Evolutionary conservation across 2,888 invertebrate genomes (phyloP).

Genomic region (Mythimna ferrago): DNA sequence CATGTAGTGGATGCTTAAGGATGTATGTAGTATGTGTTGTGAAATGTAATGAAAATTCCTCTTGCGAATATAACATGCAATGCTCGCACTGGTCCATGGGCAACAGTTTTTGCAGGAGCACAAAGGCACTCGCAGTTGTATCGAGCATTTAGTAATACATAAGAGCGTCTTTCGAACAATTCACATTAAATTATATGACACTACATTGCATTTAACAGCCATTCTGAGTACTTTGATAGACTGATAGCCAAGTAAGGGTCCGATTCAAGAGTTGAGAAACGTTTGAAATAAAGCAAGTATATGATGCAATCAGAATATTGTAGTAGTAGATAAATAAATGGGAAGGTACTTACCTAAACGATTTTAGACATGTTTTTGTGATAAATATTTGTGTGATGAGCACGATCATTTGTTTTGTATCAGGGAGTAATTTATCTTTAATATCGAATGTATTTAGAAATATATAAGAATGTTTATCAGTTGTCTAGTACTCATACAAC

Average conservation of each 20-base stretch:
- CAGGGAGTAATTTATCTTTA: too few relatives aligned
- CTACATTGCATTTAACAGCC: slow-evolving; percentile 36
- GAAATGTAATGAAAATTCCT: slow-evolving; percentile 48
- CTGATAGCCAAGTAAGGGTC: slow-evolving; percentile 29
- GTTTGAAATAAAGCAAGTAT: slow-evolving; percentile 3
- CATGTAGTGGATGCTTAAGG: slow-evolving; percentile 41
- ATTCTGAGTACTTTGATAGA: slow-evolving; percentile 12
- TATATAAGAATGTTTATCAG: too few relatives aligned
- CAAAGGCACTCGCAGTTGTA: slow-evolving; percentile 15
- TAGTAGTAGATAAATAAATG: not conserved
- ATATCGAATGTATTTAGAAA: too few relatives aligned
- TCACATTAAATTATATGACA: slow-evolving; percentile 57
- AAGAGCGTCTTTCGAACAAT: slow-evolving; percentile 37
- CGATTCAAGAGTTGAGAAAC: slow-evolving; percentile 6
- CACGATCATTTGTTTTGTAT: too few relatives aligned
- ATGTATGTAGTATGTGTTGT: slow-evolving; percentile 22
- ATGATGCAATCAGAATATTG: slow-evolving; percentile 15
- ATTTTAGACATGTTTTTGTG: not conserved
- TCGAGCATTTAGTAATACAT: slow-evolving; percentile 52
- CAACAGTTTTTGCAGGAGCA: slow-evolving; percentile 35
- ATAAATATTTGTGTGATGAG: too few relatives aligned
- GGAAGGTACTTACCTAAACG: not conserved
- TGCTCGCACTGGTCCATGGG: slow-evolving; percentile 2
- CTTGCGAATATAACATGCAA: slow-evolving; percentile 22
- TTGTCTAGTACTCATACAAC: too few relatives aligned